Conservation (phyloP, 2,113 vertebrate species). For the Silurus glanis region DNA sequence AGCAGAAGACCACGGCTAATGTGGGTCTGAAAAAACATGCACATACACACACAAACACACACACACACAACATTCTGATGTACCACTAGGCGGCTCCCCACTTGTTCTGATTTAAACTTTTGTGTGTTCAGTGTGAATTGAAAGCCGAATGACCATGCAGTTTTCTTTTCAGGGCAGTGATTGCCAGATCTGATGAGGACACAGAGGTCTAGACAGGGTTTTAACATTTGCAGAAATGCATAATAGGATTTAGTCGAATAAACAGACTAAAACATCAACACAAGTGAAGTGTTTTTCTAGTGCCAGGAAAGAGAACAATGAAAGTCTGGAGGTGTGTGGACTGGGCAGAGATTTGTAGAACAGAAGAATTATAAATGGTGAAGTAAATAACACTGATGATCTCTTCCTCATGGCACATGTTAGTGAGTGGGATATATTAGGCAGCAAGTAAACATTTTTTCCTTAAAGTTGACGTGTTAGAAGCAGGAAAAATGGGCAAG, state of each 20-base stretch:
- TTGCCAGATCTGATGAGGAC: not conserved
- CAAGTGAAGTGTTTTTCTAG: constrained; percentile 19
- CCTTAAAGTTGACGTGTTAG: no score
- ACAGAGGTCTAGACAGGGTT: not conserved
- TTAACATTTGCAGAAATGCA: not conserved
- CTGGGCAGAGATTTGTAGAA: constrained; percentile 11
- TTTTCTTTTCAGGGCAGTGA: not conserved
- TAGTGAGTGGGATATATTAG: no score
- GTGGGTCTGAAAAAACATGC: constrained; percentile 27
- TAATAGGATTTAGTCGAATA: constrained; percentile 11
- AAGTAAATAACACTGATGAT: no score
- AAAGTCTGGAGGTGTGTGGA: not conserved
- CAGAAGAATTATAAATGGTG: not conserved
- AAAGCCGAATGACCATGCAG: not conserved
- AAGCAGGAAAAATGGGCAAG: no score
- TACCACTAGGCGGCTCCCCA: not conserved
- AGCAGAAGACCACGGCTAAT: constrained; percentile 34
- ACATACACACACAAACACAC: not conserved
- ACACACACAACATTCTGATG: not conserved
- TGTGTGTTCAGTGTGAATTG: not conserved
- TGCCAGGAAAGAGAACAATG: not conserved
- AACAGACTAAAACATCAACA: constrained; percentile 24
- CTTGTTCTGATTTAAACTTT: not conserved
- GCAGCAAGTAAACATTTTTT: no score
- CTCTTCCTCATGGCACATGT: no score